These are phyloP conservation scores for Allolobophora icterica DNA, from an alignment of 2,888 invertebrate genomes.

Conservation along the genomic window DNA sequence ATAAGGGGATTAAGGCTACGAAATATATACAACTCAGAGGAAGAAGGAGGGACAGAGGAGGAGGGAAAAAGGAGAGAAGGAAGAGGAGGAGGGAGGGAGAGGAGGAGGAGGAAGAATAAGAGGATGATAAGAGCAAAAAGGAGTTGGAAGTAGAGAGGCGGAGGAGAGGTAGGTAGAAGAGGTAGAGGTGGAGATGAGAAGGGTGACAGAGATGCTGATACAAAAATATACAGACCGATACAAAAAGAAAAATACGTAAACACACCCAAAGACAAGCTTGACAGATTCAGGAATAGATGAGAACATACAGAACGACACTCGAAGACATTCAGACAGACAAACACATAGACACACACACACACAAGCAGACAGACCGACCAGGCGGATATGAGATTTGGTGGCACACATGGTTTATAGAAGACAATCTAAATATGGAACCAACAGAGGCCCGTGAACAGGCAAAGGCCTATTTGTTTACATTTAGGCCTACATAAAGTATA, in stretches of 20 bases:
- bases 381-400: neutral
- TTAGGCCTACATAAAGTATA: slow-evolving; percentile 8
- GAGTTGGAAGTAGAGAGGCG: neutral
- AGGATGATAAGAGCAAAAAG: neutral
- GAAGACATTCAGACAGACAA: neutral
- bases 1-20: neutral
- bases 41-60: neutral
- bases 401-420: neutral
- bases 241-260: neutral
- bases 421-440: neutral
- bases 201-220: neutral
- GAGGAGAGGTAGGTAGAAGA: neutral
- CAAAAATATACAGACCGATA: neutral
- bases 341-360: neutral
- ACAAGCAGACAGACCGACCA: neutral
- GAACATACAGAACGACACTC: neutral
- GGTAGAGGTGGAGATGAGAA: neutral
- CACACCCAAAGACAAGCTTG: neutral
- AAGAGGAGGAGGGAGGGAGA: neutral
- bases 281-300: neutral
- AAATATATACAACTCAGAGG: neutral
- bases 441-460: neutral
- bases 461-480: neutral
- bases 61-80: neutral
- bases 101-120: neutral